Conservation (phyloP, 2,113 vertebrate genomes). For the Apodemus speciosus region DNA sequence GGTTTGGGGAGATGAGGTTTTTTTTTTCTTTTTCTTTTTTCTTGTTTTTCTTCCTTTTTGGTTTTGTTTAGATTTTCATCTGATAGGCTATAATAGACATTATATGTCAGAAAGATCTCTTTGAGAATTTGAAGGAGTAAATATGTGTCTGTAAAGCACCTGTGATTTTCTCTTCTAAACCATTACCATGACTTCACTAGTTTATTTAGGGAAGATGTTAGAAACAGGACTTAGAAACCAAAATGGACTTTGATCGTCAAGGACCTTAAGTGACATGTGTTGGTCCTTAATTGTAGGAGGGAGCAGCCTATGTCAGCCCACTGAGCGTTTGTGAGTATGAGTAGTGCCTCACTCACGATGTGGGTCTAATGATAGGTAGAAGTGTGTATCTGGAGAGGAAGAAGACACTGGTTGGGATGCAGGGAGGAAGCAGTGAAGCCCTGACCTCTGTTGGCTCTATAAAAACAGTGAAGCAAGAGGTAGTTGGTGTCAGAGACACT, state of each 20-base stretch:
- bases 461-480: not conserved
- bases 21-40: not conserved
- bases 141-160: not conserved
- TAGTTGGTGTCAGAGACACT: not conserved
- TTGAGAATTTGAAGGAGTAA: constrained; percentile 41
- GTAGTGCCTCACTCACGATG: not conserved
- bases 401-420: not conserved
- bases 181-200: not conserved
- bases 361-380: not conserved
- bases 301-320: not conserved
- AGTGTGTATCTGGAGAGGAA: not conserved
- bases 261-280: constrained; percentile 15
- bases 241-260: constrained; percentile 32
- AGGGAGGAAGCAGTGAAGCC: not conserved
- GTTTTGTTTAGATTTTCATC: constrained; percentile 30
- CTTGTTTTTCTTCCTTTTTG: not conserved
- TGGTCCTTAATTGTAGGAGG: not conserved
- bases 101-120: constrained; percentile 36
- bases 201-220: constrained; percentile 40
- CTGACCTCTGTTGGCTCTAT: not conserved
- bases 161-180: constrained; percentile 47
- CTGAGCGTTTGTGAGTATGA: constrained; percentile 17
- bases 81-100: constrained; percentile 30
- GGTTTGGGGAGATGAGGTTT: not conserved
- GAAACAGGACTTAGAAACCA: constrained; percentile 23